A percentile compares a stretch with the other conserved stretches of the same genome.
These are phyloP conservation scores for Prinia subflava DNA, from an alignment of 2,113 vertebrate genomes.

Conservation along the genomic window DNA sequence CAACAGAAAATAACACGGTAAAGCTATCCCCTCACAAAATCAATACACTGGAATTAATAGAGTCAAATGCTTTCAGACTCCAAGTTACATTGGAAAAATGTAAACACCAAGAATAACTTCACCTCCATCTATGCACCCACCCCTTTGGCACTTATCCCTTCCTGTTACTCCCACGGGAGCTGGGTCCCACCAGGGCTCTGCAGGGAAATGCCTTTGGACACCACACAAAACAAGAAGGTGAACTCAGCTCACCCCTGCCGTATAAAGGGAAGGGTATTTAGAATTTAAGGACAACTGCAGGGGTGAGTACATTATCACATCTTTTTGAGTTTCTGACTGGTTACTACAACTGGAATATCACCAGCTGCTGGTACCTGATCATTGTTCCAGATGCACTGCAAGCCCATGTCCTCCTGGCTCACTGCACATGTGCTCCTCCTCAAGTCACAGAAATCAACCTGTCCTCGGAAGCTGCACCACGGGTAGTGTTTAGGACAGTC, in stretches of 20 bases:
- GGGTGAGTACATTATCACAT: fast-evolving
- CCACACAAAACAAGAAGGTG: fast-evolving
- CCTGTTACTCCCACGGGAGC: neutral
- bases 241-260: neutral
- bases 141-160: neutral
- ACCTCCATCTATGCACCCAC: neutral
- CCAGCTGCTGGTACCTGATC: constrained; percentile 20
- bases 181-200: neutral
- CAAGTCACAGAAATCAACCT: constrained; percentile 1
- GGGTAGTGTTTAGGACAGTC: neutral
- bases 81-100: neutral
- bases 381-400: constrained; percentile 27
- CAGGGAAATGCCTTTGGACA: neutral
- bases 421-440: constrained; percentile 36
- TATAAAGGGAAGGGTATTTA: neutral
- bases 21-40: neutral
- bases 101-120: neutral
- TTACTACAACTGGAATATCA: neutral
- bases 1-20: neutral
- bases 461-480: neutral
- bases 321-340: neutral
- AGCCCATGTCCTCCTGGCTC: constrained; percentile 56
- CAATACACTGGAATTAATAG: neutral
- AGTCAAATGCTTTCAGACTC: neutral
- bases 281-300: neutral